Evolutionary conservation across 2,113 vertebrate species (phyloP), one percentile per base, ranked within the genome.

Genomic region (Apodemus sylvaticus): DNA sequence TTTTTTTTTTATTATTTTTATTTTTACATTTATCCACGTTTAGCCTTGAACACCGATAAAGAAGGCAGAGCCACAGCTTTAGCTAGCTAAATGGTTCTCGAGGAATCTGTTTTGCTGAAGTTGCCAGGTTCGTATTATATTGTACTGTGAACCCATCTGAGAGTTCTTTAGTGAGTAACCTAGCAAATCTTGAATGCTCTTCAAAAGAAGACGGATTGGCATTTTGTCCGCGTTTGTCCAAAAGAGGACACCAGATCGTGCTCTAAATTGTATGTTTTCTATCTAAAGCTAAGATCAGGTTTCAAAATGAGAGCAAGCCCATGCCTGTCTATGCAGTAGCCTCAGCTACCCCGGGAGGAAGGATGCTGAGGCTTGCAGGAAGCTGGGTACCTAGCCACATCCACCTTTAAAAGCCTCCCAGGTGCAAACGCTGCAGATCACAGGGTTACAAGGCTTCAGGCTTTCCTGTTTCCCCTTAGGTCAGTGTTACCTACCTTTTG

Each of bases 291-390:
- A 93, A 97, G 86, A 94, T 79, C 70, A 53, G 78, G 77, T 94
- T 95, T 96, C 48, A 94, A 96, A 95, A 94, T 93, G 70, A 91
- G 68, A 89, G 73, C 89, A 83, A 93, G 95, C 66, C 71, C 45
- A 36, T 89, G 48, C 96, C 68, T 97, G 92, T 55, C 58, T 94
- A 14, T 58, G n/a, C 78, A 66, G 77, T 42, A 94, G 79, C 24
- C 58, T 20, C 4, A 92, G 87, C 71, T n/a, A 39, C 13, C 42
- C 17, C 70, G 55, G 62, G 39, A 74, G 51, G 71, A 88, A 89
- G n/a, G 55, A 95, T n/a, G 68, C 51, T 68, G 12, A 48, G 22
- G 66, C 88, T 95, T 64, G 34, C 64, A 51, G 17, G 17, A 60
- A 91, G 51, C 22, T 39, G 24, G 4, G 45, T 68, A 26, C 16